These are phyloP conservation scores for Agrotis ipsilon DNA, from an alignment of 2,888 invertebrate species.

Conservation along the genomic window DNA sequence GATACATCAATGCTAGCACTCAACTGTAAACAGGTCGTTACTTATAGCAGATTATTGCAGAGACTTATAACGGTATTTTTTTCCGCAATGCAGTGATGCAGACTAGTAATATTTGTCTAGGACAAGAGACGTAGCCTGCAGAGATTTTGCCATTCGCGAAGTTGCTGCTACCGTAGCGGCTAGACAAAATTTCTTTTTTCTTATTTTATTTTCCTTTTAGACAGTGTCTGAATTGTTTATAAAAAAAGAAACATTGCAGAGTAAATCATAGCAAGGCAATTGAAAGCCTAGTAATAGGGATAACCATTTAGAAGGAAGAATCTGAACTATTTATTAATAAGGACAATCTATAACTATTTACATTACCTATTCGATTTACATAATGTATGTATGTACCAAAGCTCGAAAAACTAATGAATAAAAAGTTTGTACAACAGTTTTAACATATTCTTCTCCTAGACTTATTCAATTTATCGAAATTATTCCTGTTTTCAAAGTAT, in stretches of 20 bases:
- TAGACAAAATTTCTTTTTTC: too few species aligned
- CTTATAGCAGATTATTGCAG: slow-evolving; percentile 9
- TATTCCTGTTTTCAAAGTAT: too few species aligned
- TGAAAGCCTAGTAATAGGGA: neutral
- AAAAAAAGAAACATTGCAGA: neutral
- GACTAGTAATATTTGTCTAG: slow-evolving; percentile 10
- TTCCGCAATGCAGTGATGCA: slow-evolving; percentile 43
- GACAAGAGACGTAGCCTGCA: neutral
- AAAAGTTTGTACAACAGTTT: too few species aligned
- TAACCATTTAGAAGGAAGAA: neutral
- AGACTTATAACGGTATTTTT: slow-evolving; percentile 34
- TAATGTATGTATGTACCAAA: neutral
- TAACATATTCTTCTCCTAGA: neutral
- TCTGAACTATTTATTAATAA: neutral
- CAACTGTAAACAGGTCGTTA: slow-evolving; percentile 22
- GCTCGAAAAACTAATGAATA: neutral
- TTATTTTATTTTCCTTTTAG: neutral
- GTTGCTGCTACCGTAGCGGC: neutral
- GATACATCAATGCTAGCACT: slow-evolving; percentile 25
- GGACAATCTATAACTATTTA: neutral
- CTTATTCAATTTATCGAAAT: neutral
- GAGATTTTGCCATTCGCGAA: neutral
- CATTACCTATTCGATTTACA: neutral
- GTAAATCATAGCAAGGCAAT: neutral
- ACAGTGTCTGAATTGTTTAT: neutral